Percentiles rank a stretch among this genome's conserved stretches.
Evolutionary conservation across 2,113 vertebrate genomes (phyloP).

Genomic region (Aspiorhynchus laticeps): DNA sequence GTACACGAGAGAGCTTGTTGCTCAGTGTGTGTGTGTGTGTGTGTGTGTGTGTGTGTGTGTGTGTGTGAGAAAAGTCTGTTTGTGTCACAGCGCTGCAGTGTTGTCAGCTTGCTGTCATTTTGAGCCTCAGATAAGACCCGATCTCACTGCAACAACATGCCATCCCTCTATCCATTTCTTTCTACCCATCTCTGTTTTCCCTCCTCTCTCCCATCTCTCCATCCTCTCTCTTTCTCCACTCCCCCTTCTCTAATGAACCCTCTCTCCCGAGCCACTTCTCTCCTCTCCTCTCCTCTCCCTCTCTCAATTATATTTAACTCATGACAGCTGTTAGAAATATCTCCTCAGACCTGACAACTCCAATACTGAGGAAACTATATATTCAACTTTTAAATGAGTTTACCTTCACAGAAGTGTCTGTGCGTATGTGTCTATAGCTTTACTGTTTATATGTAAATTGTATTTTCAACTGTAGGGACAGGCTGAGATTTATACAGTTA

Average conservation of each 20-base stretch:
- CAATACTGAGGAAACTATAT: slow-evolving; percentile 34
- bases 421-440: neutral
- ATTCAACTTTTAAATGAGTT: slow-evolving; percentile 33
- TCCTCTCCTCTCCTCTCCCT: neutral
- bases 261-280: neutral
- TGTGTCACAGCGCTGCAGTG: slow-evolving; percentile 53
- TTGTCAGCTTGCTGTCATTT: slow-evolving; percentile 55
- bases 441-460: neutral
- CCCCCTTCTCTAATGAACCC: slow-evolving; percentile 24
- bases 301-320: slow-evolving; percentile 37
- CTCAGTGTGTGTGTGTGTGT: slow-evolving; percentile 36
- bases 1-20: slow-evolving; percentile 31
- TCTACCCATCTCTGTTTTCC: slow-evolving; percentile 16
- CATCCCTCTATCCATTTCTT: slow-evolving; percentile 28
- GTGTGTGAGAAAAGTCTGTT: slow-evolving; percentile 40
- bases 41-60: slow-evolving; percentile 19
- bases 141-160: slow-evolving; percentile 49
- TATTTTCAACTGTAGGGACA: neutral
- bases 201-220: neutral
- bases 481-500: neutral
- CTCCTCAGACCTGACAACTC: slow-evolving; percentile 37
- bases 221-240: neutral
- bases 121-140: slow-evolving; percentile 53
- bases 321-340: slow-evolving; percentile 45
- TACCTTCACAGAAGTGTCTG: slow-evolving; percentile 10